Conservation (phyloP, 2,888 invertebrate genomes). For the Neoitamus cyanurus region DNA sequence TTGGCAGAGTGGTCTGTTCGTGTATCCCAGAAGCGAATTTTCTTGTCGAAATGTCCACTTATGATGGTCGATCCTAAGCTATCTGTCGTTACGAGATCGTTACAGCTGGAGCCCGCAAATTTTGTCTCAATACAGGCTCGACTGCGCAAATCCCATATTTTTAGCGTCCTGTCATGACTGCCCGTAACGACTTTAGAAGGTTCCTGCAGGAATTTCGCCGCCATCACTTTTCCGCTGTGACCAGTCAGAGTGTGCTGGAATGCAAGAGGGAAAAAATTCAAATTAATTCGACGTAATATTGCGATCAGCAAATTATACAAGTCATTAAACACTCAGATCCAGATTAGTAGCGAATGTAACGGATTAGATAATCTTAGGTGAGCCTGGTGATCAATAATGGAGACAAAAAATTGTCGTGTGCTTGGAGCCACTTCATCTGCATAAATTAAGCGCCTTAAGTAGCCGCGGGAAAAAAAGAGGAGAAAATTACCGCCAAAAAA, state of each 20-base stretch:
- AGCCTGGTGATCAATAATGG: not conserved
- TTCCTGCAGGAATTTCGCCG: slow-evolving; percentile 94
- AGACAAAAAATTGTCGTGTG: slow-evolving; percentile 10
- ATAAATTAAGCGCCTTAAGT: not conserved
- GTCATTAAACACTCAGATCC: not conserved
- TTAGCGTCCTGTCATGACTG: slow-evolving; percentile 96
- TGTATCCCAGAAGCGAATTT: slow-evolving; percentile 97
- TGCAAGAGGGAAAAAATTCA: slow-evolving; percentile 6
- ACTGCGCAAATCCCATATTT: slow-evolving; percentile 97
- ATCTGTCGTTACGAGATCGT: slow-evolving; percentile 93
- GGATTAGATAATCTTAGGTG: slow-evolving; percentile 13
- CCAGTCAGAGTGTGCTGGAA: slow-evolving; percentile 66
- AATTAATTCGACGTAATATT: slow-evolving; percentile 26
- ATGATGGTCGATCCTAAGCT: slow-evolving; percentile 90
- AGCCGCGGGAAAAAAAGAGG: not conserved
- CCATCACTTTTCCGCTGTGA: slow-evolving; percentile 97
- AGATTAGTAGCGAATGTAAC: slow-evolving; percentile 33
- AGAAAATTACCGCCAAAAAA: not conserved
- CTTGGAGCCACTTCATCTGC: not conserved
- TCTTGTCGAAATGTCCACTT: slow-evolving; percentile 98
- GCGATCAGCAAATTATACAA: slow-evolving; percentile 1
- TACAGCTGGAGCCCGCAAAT: slow-evolving; percentile 96
- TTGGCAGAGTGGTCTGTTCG: slow-evolving; percentile 86
- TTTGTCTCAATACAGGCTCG: slow-evolving; percentile 93
- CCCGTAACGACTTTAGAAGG: slow-evolving; percentile 95